Evolutionary conservation across 2,797 vertebrate genomes (phyloP).

Genomic region (Schizopygopsis malacanthus): DNA sequence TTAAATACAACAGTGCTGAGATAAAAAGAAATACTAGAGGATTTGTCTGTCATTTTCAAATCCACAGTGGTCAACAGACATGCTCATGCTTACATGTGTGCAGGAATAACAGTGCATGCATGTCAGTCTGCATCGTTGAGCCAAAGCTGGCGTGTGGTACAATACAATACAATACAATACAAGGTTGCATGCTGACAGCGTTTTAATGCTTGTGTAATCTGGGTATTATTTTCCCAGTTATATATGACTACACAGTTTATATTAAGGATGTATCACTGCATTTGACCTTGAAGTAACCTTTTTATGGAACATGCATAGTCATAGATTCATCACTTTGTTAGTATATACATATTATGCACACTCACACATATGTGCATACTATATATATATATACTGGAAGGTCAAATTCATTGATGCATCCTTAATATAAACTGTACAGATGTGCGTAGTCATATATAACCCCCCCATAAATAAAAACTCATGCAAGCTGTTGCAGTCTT

Average conservation of each 20-base stretch:
- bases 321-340: background rate
- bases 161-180: background rate
- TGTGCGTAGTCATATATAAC: too few species aligned
- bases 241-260: too few species aligned
- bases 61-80: background rate
- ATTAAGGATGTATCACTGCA: background rate
- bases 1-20: background rate
- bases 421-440: too few species aligned
- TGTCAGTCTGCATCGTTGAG: background rate
- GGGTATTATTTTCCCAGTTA: too few species aligned
- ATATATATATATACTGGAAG: background rate
- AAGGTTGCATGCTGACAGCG: background rate
- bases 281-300: background rate
- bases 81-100: background rate
- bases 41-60: slow-evolving; percentile 10
- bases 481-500: background rate
- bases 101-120: background rate
- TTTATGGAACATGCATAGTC: background rate
- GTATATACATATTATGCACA: too few species aligned
- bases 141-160: background rate
- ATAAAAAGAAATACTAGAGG: background rate
- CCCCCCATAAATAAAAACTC: too few species aligned
- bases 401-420: background rate
- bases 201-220: slow-evolving; percentile 27
- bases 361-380: too few species aligned